Evolutionary conservation across 2,888 invertebrate species (phyloP), one percentile per base, ranked within the genome.

Genomic region (Zygaena filipendulae): DNA sequence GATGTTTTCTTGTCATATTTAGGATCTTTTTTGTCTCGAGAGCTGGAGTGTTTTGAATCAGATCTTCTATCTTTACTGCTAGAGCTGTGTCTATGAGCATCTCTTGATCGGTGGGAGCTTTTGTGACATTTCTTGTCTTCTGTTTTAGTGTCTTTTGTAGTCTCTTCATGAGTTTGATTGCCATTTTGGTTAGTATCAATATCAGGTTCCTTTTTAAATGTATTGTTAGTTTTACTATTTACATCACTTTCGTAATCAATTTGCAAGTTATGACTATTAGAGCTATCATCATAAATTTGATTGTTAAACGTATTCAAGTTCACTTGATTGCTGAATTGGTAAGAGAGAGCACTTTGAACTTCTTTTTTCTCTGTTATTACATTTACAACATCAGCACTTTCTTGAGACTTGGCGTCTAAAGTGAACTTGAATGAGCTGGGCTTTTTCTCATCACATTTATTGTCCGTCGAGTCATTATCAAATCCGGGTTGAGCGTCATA

Each of bases 201-300:
- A 36, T 16, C 16, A 16, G 16, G 16, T 16, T 16, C 5, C 7
- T 16, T 16, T 16, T 16, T 7, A n/a, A n/a, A n/a, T n/a, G n/a
- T n/a, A 16, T 16, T 16, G 7, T 64, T 68, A n/a, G 49, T 55
- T 47, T 81, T 81, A 40, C 75, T 79, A 27, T 80, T 80, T 2
- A 59, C 63, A 39, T 79, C 79, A 45, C 74, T 79, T 49, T 79
- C 79, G 27, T 79, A 77, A 46, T 79, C 77, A 30, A 80, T 75
- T 28, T 67, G 74, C 29, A 72, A 45, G 25, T 67, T 68, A 36
- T 72, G 68, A 36, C 72, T 70, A 47, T 75, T 79, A 1, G 79
- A 79, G 45, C 74, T 81, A 26, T 75, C 80, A 25, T 79, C 74
- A 33, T 70, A 74, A 33, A 66, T 34, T 8, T 67, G 74, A 1